Percentiles rank a stretch among this genome's conserved stretches.
Evolutionary conservation across 2,888 invertebrate genomes (phyloP).

Genomic region (Lochmaea capreae): DNA sequence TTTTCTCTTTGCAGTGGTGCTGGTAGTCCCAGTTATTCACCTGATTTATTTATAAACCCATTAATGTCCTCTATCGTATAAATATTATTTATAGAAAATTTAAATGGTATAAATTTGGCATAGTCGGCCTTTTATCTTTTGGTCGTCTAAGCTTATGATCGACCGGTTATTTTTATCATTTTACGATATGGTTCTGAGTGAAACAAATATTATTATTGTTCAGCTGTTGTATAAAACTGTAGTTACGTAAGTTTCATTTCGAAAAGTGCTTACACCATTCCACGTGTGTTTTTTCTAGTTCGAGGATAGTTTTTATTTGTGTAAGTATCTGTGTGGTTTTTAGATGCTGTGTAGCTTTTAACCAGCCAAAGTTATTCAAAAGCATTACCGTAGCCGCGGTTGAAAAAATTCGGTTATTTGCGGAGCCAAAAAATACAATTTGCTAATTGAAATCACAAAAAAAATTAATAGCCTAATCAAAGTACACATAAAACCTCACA

Average conservation of each 20-base stretch:
- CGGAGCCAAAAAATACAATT: too few species aligned
- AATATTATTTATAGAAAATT: conserved; percentile 41
- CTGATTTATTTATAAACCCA: conserved; percentile 32
- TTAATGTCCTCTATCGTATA: conserved; percentile 9
- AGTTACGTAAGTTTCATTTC: conserved; percentile 23
- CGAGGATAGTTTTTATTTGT: background rate
- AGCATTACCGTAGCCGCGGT: too few species aligned
- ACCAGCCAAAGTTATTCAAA: too few species aligned
- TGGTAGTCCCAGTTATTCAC: conserved; percentile 20
- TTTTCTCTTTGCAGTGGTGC: too few species aligned
- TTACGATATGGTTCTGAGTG: conserved; percentile 20
- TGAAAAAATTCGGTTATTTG: too few species aligned
- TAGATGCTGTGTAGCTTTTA: too few species aligned
- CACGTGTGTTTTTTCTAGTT: background rate
- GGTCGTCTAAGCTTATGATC: conserved; percentile 25
- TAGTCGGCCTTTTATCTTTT: conserved; percentile 30
- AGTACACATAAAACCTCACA: too few species aligned
- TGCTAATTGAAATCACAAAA: too few species aligned
- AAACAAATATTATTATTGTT: conserved; percentile 30
- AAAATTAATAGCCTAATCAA: too few species aligned
- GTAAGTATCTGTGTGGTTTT: background rate
- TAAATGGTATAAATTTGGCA: conserved; percentile 37
- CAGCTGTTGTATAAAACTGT: conserved; percentile 24
- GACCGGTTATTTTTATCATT: conserved; percentile 32
- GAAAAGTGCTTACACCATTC: background rate